These are phyloP conservation scores for Ctenosaura bakeri DNA, from an alignment of 2,797 vertebrate genomes.

Conservation along the genomic window DNA sequence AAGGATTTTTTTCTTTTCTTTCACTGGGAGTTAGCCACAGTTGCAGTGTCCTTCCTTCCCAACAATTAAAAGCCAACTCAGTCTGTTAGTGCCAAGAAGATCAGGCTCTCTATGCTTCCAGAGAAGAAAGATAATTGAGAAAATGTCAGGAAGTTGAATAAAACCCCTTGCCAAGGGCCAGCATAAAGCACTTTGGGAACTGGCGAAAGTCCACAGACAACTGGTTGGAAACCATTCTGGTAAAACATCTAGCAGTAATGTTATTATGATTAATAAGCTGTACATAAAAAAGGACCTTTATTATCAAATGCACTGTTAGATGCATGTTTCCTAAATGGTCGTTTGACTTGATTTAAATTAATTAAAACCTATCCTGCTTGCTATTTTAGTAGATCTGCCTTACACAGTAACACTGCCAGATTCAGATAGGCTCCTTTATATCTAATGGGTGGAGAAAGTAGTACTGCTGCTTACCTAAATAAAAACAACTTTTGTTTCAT, in stretches of 20 bases:
- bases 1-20: neutral
- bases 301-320: neutral
- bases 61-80: slow-evolving; percentile 11
- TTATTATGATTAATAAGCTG: slow-evolving; percentile 28
- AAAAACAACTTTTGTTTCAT: neutral
- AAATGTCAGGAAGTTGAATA: slow-evolving; percentile 19
- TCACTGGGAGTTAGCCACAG: neutral
- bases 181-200: slow-evolving; percentile 2
- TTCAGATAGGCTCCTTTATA: neutral
- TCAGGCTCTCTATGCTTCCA: neutral
- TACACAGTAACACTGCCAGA: neutral
- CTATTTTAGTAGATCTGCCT: neutral
- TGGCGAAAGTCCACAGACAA: slow-evolving; percentile 21
- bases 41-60: slow-evolving; percentile 8
- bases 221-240: slow-evolving; percentile 9
- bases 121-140: slow-evolving; percentile 16
- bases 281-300: slow-evolving; percentile 1
- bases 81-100: neutral
- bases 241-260: slow-evolving; percentile 7
- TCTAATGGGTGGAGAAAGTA: neutral
- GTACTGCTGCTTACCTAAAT: neutral
- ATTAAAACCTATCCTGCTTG: neutral
- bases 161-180: neutral
- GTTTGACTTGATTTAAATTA: slow-evolving; percentile 7
- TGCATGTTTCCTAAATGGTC: neutral